Base-by-base conservation (phyloP, 2,113 vertebrate species). In the Seriola quinqueradiata region DNA sequence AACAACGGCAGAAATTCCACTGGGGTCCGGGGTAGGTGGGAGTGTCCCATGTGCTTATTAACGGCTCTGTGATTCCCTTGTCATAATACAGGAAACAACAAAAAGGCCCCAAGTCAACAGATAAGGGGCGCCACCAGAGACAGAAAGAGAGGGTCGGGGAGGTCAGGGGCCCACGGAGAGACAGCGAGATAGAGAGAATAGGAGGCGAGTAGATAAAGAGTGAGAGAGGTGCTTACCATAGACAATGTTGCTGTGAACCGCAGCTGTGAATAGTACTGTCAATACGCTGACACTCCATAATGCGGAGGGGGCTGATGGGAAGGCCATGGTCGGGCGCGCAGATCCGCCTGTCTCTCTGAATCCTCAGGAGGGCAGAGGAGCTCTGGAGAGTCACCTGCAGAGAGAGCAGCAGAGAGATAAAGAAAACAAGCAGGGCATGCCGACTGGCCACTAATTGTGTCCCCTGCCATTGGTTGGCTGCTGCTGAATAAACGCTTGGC, bases 241-340 rank as follows among this genome's bases (percentile, higher is more conserved):
- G 72, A 74, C 59, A 52, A 82, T 70, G 91, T 90, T 95, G 90
- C 93, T 91, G 87, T 92, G 92, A 82, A 90, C 93, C 14, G 75
- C 89, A n/a, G 89, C 86, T n/a, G 87, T 72, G 25, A 94, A 63
- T 21, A 95, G 87, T 61, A 89, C 83, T 34, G 92, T 91, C 87
- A 96, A 89, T 80, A 93, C 79, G 81, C 92, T 83, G 81, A 93
- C 80, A 68, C 87, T 92, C 87, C 94, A 93, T 76, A 91, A 82
- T 34, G 87, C 76, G 4, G 84, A 81, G 81, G 89, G 89, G 87
- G 92, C 83, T 90, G 93, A 91, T 72, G 91, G 90, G 93, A 92
- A 92, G 85, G 93, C 93, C 95, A 95, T 95, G 89, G 90, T 92
- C 44, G 74, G 87, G 50, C 68, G 64, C 86, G 23, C 85, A 75